These are phyloP conservation scores for Perodicticus potto DNA, from an alignment of 2,797 vertebrate genomes.

Conservation along the genomic window DNA sequence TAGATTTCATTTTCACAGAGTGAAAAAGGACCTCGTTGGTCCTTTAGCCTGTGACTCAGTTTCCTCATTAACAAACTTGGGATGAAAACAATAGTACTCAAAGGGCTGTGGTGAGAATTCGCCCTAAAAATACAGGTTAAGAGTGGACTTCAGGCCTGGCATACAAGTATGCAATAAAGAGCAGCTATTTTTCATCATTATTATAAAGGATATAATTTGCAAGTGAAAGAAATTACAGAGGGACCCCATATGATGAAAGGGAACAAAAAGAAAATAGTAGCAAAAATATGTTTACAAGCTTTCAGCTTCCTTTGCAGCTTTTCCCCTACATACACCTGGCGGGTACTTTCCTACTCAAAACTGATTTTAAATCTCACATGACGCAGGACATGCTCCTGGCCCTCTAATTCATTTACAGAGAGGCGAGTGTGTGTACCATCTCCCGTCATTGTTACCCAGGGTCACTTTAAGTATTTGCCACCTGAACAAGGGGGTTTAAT, in stretches of 20 bases:
- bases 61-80: not conserved
- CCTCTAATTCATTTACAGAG: not conserved
- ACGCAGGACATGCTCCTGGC: not conserved
- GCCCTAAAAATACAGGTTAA: not conserved
- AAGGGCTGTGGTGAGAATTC: not conserved
- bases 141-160: not conserved
- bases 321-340: not conserved
- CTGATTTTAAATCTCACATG: not conserved
- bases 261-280: not conserved
- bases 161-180: not conserved
- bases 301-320: not conserved
- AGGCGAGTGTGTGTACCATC: not conserved
- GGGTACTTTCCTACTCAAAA: not conserved
- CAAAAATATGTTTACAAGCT: not conserved
- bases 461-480: slow-evolving; percentile 79
- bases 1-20: not conserved
- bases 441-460: slow-evolving; percentile 58
- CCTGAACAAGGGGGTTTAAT: slow-evolving; percentile 84
- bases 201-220: not conserved
- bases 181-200: not conserved
- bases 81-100: not conserved
- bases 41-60: not conserved
- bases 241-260: not conserved
- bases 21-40: not conserved
- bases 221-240: not conserved